These are phyloP conservation scores for Caenorhabditis macrosperma DNA, from an alignment of 2,888 invertebrate genomes.

Conservation along the genomic window DNA sequence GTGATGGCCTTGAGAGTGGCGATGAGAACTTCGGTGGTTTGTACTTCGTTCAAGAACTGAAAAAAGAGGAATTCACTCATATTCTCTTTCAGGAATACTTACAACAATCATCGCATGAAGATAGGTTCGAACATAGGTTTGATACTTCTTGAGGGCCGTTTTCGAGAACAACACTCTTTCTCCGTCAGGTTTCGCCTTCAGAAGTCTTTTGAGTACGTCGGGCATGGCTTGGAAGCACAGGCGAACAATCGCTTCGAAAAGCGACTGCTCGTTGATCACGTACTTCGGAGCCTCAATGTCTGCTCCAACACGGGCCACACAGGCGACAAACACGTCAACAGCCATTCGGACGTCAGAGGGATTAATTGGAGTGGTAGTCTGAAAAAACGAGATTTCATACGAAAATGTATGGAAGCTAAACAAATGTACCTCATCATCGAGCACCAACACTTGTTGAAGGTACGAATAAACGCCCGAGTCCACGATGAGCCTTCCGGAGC, in stretches of 20 bases:
- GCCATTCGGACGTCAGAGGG: conserved; percentile 69
- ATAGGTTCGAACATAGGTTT: conserved; percentile 45
- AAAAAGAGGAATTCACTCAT: conserved; percentile 29
- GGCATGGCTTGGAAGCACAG: conserved; percentile 74
- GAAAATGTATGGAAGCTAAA: not conserved
- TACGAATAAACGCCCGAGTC: conserved; percentile 67
- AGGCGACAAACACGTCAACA: conserved; percentile 75
- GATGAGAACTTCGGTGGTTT: conserved; percentile 69
- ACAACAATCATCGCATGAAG: conserved; percentile 58
- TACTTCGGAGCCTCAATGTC: conserved; percentile 73
- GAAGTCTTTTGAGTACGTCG: conserved; percentile 62
- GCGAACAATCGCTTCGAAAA: conserved; percentile 76
- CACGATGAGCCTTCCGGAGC: conserved; percentile 63
- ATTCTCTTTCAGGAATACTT: too few species aligned
- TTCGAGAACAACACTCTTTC: conserved; percentile 45
- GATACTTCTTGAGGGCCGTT: conserved; percentile 48
- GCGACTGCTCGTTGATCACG: conserved; percentile 74
- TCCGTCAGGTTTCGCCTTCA: conserved; percentile 50
- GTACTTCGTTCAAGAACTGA: conserved; percentile 76
- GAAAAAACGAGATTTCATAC: conserved; percentile 13
- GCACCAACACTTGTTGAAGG: conserved; percentile 57
- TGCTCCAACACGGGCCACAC: conserved; percentile 75
- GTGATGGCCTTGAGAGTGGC: conserved; percentile 72
- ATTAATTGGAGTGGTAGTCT: conserved; percentile 53
- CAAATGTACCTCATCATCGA: conserved; percentile 55